A percentile compares a stretch with the other conserved stretches of the same genome.
These are phyloP conservation scores for Cosmorhoe ocellata DNA, from an alignment of 2,888 invertebrate genomes.

Conservation along the genomic window DNA sequence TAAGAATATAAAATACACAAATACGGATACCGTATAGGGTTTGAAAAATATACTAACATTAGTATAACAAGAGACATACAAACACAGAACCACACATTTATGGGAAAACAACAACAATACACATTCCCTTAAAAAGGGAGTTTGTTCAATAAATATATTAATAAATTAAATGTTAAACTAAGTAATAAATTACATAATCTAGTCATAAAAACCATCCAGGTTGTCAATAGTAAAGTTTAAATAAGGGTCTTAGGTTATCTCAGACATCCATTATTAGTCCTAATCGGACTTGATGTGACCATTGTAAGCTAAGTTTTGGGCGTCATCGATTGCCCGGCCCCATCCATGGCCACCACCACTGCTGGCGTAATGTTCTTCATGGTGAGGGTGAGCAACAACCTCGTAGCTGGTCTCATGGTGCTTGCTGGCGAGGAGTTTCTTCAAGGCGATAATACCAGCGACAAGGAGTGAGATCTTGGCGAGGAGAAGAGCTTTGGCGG, in stretches of 20 bases:
- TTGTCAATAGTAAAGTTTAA: constrained; percentile 22
- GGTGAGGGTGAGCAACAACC: constrained; percentile 87
- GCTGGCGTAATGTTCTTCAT: constrained; percentile 79
- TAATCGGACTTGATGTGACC: constrained; percentile 77
- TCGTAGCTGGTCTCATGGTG: constrained; percentile 88
- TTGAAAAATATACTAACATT: constrained; percentile 68
- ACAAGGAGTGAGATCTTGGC: constrained; percentile 92
- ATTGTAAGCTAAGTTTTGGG: constrained; percentile 83
- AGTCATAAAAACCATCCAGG: constrained; percentile 13
- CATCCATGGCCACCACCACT: constrained; percentile 84
- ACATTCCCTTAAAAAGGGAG: constrained; percentile 67
- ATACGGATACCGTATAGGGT: constrained; percentile 79
- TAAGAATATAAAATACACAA: constrained; percentile 68
- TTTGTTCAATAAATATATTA: constrained; percentile 59
- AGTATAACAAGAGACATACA: constrained; percentile 73
- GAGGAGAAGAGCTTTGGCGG: constrained; percentile 92
- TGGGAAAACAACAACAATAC: constrained; percentile 71
- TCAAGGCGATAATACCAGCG: constrained; percentile 86
- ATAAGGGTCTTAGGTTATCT: constrained; percentile 43
- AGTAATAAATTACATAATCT: constrained; percentile 57
- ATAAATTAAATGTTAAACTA: constrained; percentile 70
- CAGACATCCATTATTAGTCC: constrained; percentile 39
- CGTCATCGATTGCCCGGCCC: constrained; percentile 82
- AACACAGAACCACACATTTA: constrained; percentile 70
- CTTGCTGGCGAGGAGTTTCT: constrained; percentile 88